phyloP scores from a whole-genome alignment of 2,797 vertebrate genomes.

The Chrosomus eos region DNA sequence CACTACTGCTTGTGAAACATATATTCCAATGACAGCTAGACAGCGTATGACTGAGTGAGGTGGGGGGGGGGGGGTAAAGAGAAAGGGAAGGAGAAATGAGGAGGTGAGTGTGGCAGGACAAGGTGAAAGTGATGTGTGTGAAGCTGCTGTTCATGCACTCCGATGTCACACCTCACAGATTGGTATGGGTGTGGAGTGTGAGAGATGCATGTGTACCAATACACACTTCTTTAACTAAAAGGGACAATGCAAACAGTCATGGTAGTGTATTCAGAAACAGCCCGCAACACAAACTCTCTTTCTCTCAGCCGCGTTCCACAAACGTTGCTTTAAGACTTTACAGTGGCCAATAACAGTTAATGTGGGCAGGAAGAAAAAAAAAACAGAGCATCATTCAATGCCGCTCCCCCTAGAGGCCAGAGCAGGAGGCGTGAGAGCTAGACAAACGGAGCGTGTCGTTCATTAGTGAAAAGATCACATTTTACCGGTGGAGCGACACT shows the following conservation, averaged over 20 bases:
- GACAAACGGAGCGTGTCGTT: conserved; percentile 76
- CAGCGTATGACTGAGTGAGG: conserved; percentile 31
- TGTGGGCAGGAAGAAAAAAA: conserved; percentile 57
- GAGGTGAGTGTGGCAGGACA: conserved; percentile 62
- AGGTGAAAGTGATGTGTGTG: conserved; percentile 67
- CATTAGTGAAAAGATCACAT: conserved; percentile 78
- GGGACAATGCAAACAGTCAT: conserved; percentile 62
- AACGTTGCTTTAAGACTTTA: conserved; percentile 70
- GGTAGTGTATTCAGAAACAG: background rate
- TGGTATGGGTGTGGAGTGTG: conserved; percentile 35
- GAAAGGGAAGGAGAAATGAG: conserved; percentile 8
- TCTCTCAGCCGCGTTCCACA: conserved; percentile 66
- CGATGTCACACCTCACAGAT: conserved; percentile 43
- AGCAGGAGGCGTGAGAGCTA: conserved; percentile 68
- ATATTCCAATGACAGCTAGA: conserved; percentile 79
- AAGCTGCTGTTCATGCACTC: conserved; percentile 40
- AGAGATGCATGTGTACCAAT: conserved; percentile 39
- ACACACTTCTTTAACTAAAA: conserved; percentile 67
- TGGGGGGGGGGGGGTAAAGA: conserved; percentile 16
- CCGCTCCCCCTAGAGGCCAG: conserved; percentile 76
- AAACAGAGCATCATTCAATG: conserved; percentile 53
- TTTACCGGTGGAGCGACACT: conserved; percentile 74
- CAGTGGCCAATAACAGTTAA: conserved; percentile 70
- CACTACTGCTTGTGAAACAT: conserved; percentile 80
- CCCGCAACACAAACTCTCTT: conserved; percentile 50